Percentiles rank a stretch among this genome's conserved stretches.
Conservation (phyloP, 2,113 vertebrate genomes). For the Vireo altiloquus region DNA sequence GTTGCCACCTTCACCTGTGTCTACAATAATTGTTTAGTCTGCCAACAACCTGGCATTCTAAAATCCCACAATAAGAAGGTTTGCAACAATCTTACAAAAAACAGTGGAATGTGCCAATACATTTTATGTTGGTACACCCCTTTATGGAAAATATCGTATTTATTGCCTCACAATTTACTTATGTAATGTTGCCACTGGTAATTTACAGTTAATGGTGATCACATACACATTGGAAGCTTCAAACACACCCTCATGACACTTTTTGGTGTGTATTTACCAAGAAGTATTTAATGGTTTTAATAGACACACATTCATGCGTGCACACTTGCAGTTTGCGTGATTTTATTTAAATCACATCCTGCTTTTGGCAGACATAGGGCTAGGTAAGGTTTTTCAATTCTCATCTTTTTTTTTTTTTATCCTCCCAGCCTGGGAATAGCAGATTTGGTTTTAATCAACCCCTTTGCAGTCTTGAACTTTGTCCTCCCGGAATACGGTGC, state of each 20-base stretch:
- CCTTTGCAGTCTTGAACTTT: constrained; percentile 32
- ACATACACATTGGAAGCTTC: background rate
- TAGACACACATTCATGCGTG: fast-evolving
- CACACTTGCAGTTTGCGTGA: background rate
- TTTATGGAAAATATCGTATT: background rate
- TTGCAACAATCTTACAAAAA: background rate
- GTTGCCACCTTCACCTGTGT: background rate
- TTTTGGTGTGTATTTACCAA: background rate
- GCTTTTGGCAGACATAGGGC: background rate
- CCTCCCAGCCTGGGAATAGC: background rate
- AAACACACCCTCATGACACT: background rate
- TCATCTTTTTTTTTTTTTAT: background rate
- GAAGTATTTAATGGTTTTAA: background rate
- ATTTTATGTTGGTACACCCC: background rate
- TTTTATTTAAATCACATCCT: background rate
- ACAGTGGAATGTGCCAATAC: background rate
- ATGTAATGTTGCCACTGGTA: background rate
- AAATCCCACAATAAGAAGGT: background rate
- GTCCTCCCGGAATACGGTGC: constrained; percentile 14
- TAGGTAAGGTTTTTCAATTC: background rate
- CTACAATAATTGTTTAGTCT: background rate
- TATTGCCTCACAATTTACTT: background rate
- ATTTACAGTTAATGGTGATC: background rate
- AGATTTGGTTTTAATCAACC: constrained; percentile 43
- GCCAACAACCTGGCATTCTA: background rate